Evolutionary conservation across 2,797 vertebrate species (phyloP), one percentile per base, ranked within the genome.

Genomic region (Serranus cabrilla): DNA sequence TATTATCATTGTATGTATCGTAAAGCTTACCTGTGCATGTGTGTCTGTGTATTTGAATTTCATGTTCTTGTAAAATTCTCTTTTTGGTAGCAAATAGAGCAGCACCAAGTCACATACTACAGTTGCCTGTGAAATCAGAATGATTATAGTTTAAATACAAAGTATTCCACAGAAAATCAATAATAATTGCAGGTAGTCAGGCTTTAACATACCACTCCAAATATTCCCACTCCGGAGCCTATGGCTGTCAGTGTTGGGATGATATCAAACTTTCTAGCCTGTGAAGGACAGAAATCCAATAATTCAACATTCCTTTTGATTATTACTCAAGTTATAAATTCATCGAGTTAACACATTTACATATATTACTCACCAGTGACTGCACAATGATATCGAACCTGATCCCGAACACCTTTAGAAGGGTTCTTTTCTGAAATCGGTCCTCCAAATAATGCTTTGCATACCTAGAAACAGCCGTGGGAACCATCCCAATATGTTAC

Each of bases 231-330:
- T 74, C 98, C 98, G 23, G 98, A 99, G 74, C 98, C 98, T 7
- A 99, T 98, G 11, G 98, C 97, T 3, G 96, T 99, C 89, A 99
- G 91, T 0, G 98, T 99, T 0, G 98, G 98, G 85, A 99, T 99
- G 90, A 99, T 97, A 83, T 99, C 96, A 90, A 99, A 99, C 89
- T 98, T 97, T 70, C 98, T 95, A 3, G 97, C 98, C 98, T 99
- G 84, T 56, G 42, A 76, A 62, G 18, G 34, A 78, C 54, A 70
- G 2, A 58, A 34, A 2, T 11, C 2, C 0, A 17, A 1, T 70
- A 5, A 52, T 2, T 34, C 0, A 49, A 25, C 25, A 1, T 16
- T 27, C 1, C 7, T 1, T 37, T n/a, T 17, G 17, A 21, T 20
- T 7, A 2, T 34, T 39, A 21, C 5, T 12, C 5, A n/a, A 39